Evolutionary conservation across 2,113 vertebrate species (phyloP).

Genomic region (Zapus hudsonius): DNA sequence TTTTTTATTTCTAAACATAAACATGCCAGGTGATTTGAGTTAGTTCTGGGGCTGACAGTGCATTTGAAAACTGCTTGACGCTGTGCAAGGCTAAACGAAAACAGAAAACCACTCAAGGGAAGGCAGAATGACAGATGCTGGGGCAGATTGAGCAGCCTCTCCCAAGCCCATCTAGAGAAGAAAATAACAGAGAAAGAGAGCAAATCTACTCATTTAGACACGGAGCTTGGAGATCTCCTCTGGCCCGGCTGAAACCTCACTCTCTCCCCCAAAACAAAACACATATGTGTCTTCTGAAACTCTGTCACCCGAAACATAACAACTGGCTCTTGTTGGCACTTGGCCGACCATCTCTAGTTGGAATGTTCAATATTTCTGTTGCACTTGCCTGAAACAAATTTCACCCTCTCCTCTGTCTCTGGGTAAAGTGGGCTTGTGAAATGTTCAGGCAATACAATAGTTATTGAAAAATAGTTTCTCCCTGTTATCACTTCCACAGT

Average conservation of each 20-base stretch:
- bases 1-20: neutral
- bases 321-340: neutral
- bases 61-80: neutral
- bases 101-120: constrained; percentile 58
- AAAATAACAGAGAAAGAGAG: neutral
- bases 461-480: neutral
- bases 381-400: neutral
- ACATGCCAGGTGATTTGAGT: neutral
- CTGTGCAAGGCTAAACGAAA: constrained; percentile 52
- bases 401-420: neutral
- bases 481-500: neutral
- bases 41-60: neutral
- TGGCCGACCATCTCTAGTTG: neutral
- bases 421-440: neutral
- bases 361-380: constrained; percentile 1
- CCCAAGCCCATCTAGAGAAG: constrained; percentile 8
- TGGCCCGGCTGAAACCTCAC: neutral
- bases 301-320: neutral
- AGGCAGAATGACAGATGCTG: constrained; percentile 36
- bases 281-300: neutral
- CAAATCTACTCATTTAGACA: neutral
- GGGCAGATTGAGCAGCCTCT: constrained; percentile 65
- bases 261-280: neutral
- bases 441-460: neutral
- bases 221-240: neutral